Evolutionary conservation across 1,140 invertebrate genomes (phyloP), one percentile per base, ranked within the genome.

Genomic region (Diorhabda carinulata): DNA sequence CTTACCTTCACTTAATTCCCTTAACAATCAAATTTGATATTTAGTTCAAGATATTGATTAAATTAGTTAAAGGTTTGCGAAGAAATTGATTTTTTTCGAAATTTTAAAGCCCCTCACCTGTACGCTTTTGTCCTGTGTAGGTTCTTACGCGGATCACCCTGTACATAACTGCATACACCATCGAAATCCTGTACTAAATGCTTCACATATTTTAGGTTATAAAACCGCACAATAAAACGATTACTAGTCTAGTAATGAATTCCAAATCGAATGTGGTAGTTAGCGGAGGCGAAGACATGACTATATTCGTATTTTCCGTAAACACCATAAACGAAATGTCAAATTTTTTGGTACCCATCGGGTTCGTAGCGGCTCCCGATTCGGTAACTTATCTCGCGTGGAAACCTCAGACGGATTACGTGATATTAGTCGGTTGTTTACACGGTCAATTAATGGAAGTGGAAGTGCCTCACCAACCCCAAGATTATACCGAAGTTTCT

Each of bases 281-380:
- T 0, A 89, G 86, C 0, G 88, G 87, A 5, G 84, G 87, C 66
- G 82, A 87, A 63, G 90, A 92, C 78, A 78, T 76, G 43, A 89
- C 88, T 3, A 85, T 92, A 70, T 92, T 92, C 71, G 78, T 89
- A 62, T 91, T 89, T 73, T 70, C 78, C n/a, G 58, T 89, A 7
- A 58, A 73, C 41, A 45, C 59, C 4, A 47, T 43, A 6, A 3
- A 68, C 9, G n/a, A 61, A n/a, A 43, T n/a, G 40, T 59, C 69
- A n/a, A 25, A 62, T 57, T 63, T 56, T 5, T 77, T 92, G 44
- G 67, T 82, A 25, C 87, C 89, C 25, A 84, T 92, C 59, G 90
- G 91, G 2, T 91, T 87, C 64, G 82, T 91, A 2, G 80, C 83
- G 71, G 82, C 88, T 2, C 84, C 83, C 2, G 88, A 86, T n/a